Evolutionary conservation across 2,113 vertebrate species (phyloP).

Genomic region (Butorides virescens): DNA sequence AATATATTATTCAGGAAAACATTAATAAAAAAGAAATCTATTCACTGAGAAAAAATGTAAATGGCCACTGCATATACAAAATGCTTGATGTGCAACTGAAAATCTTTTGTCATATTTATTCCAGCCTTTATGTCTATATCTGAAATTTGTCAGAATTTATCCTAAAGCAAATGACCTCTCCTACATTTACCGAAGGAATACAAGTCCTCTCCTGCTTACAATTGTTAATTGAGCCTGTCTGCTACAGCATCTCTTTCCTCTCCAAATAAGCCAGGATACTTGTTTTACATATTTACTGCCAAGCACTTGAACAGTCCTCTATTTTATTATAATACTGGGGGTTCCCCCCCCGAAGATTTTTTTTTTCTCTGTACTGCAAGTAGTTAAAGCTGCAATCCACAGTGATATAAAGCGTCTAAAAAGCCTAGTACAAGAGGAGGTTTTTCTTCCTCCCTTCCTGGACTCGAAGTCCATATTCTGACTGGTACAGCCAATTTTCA

Average conservation of each 20-base stretch:
- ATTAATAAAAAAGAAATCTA: constrained; percentile 38
- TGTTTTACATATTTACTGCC: constrained; percentile 67
- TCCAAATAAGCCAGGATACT: constrained; percentile 50
- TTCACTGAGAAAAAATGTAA: constrained; percentile 40
- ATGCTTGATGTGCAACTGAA: constrained; percentile 43
- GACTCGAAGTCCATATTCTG: constrained; percentile 60
- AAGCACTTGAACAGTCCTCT: constrained; percentile 58
- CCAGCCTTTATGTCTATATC: constrained; percentile 49
- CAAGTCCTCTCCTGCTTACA: constrained; percentile 63
- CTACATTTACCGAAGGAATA: constrained; percentile 57
- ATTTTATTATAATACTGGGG: constrained; percentile 37
- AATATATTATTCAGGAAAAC: constrained; percentile 40
- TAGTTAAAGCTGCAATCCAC: constrained; percentile 56
- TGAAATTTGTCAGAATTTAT: constrained; percentile 74
- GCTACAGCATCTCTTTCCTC: constrained; percentile 48
- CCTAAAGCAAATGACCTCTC: constrained; percentile 74
- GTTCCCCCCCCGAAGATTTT: background rate
- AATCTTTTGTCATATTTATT: constrained; percentile 65
- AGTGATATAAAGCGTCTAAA: constrained; percentile 46
- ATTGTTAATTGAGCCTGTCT: constrained; percentile 72
- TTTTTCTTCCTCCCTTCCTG: background rate
- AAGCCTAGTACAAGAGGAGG: constrained; percentile 26
- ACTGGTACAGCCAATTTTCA: constrained; percentile 63
- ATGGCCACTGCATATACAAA: constrained; percentile 32
- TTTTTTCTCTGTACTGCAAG: background rate